phyloP scores from a whole-genome alignment of 1,140 invertebrate species.

The Campoletis sonorensis region DNA sequence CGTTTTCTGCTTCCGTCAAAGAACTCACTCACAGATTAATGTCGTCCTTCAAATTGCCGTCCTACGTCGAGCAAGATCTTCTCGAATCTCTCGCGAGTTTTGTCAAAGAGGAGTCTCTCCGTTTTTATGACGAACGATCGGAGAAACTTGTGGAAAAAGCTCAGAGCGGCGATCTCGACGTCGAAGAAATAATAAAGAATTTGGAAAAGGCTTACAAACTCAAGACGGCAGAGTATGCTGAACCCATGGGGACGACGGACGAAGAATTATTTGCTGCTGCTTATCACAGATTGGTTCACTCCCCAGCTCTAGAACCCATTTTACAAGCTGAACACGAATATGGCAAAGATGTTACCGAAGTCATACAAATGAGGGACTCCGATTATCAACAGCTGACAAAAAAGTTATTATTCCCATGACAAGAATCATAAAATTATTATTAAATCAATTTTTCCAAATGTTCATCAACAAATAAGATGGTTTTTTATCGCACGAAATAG shows the following conservation, averaged over 20 bases:
- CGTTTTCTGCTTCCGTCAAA: constrained; percentile 77
- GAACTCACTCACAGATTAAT: constrained; percentile 84
- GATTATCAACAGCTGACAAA: constrained; percentile 81
- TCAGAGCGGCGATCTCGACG: constrained; percentile 77
- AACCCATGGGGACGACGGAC: constrained; percentile 84
- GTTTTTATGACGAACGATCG: constrained; percentile 78
- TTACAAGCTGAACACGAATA: constrained; percentile 88
- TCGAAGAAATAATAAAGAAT: constrained; percentile 82
- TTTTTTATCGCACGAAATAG: no score
- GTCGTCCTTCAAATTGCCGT: constrained; percentile 83
- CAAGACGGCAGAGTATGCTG: constrained; percentile 81
- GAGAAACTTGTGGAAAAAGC: constrained; percentile 77
- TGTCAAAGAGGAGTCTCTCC: constrained; percentile 76
- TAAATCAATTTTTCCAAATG: no score
- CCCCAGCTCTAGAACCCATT: constrained; percentile 86
- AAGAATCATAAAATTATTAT: no score
- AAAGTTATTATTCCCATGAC: constrained; percentile 74
- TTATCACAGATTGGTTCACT: constrained; percentile 89
- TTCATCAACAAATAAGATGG: no score
- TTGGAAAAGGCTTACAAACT: constrained; percentile 84
- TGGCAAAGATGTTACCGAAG: constrained; percentile 83
- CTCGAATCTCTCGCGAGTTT: constrained; percentile 75
- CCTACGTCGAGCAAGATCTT: constrained; percentile 80
- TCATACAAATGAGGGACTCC: constrained; percentile 81
- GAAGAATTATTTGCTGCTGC: constrained; percentile 88